phyloP scores from a whole-genome alignment of 2,113 vertebrate genomes.

The Phylloscopus trochiloides region DNA sequence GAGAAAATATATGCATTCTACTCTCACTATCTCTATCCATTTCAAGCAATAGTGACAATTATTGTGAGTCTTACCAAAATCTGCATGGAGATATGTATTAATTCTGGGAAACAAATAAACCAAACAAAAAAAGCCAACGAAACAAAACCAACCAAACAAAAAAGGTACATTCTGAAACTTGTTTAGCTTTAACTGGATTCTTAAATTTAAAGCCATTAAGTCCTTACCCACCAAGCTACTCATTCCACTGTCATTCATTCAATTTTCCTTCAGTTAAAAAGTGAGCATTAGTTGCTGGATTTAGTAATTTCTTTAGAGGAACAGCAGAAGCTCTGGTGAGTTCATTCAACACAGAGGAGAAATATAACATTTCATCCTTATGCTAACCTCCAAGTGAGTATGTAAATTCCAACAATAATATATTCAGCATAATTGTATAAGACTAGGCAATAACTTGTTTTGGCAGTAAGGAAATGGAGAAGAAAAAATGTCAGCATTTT shows the following conservation, averaged over 20 bases:
- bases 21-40: background rate
- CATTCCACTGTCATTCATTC: background rate
- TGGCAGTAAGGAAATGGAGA: background rate
- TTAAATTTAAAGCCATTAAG: slow-evolving; percentile 15
- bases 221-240: background rate
- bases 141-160: background rate
- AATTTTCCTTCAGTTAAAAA: background rate
- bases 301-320: background rate
- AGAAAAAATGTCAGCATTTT: background rate
- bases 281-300: background rate
- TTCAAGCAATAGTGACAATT: background rate
- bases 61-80: background rate
- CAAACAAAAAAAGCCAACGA: background rate
- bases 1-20: background rate
- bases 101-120: background rate
- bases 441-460: background rate
- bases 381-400: background rate
- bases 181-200: background rate
- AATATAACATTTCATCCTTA: background rate
- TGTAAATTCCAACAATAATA: slow-evolving; percentile 2
- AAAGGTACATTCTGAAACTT: background rate
- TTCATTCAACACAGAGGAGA: background rate
- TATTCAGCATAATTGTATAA: background rate
- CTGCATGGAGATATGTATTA: background rate
- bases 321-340: background rate